A percentile compares a stretch with the other conserved stretches of the same genome.
These are phyloP conservation scores for Oxyura jamaicensis DNA, from an alignment of 2,113 vertebrate genomes.

Conservation along the genomic window DNA sequence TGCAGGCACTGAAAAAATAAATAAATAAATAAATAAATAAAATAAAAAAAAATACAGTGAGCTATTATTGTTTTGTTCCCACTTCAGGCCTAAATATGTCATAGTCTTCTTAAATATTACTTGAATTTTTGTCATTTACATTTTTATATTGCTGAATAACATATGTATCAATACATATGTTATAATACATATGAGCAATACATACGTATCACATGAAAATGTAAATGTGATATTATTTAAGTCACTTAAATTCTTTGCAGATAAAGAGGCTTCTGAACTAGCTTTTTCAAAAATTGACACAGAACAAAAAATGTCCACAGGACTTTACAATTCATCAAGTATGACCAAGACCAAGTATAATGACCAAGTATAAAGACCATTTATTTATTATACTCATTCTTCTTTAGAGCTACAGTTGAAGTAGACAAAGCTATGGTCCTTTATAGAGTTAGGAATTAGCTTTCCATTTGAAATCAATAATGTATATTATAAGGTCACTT, in stretches of 20 bases:
- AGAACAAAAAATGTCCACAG: neutral
- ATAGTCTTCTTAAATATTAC: neutral
- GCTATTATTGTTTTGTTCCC: neutral
- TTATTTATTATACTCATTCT: neutral
- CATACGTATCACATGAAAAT: neutral
- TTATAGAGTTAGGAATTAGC: neutral
- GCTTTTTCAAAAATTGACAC: neutral
- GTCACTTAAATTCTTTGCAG: neutral
- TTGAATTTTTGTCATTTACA: neutral
- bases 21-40: no score
- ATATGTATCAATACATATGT: no score
- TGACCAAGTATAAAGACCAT: no score
- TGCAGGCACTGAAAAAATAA: neutral
- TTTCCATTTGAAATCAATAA: conserved; percentile 48
- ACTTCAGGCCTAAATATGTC: neutral
- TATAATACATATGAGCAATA: no score
- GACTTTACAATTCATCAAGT: neutral
- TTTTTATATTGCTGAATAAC: neutral
- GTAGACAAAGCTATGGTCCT: neutral
- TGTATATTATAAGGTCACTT: neutral
- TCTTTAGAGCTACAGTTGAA: neutral
- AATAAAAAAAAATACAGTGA: neutral
- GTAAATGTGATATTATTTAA: neutral
- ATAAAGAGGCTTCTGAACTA: neutral
- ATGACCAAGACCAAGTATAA: neutral